Evolutionary conservation across 1,140 invertebrate species (phyloP).

Genomic region (Homarus americanus): DNA sequence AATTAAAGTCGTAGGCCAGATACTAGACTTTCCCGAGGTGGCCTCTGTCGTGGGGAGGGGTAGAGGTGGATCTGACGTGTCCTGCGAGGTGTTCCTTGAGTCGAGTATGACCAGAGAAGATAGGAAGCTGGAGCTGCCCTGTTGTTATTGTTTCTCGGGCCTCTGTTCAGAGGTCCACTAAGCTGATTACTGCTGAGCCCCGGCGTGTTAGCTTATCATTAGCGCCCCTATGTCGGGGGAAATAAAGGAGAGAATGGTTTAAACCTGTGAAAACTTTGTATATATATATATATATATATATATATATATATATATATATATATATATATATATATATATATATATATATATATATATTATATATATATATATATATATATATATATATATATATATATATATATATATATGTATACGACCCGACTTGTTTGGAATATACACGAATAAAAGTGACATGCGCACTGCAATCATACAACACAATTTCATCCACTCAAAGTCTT

Average conservation of each 20-base stretch:
- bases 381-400: no score
- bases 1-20: neutral
- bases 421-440: no score
- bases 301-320: conserved; percentile 20
- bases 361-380: neutral
- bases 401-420: no score
- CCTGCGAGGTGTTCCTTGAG: neutral
- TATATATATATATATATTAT: neutral
- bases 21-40: neutral
- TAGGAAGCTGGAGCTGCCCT: neutral
- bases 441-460: no score
- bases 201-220: conserved; percentile 28
- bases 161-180: conserved; percentile 27
- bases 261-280: no score
- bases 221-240: conserved; percentile 4
- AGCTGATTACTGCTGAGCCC: conserved; percentile 36
- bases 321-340: neutral
- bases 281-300: conserved; percentile 24
- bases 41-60: neutral
- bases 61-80: neutral
- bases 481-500: no score
- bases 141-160: conserved; percentile 30
- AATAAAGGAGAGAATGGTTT: neutral
- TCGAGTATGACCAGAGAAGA: neutral
- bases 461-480: no score